A percentile compares a stretch with the other conserved stretches of the same genome.
Conservation (phyloP, 2,113 vertebrate genomes). For the Stictonetta naevosa region DNA sequence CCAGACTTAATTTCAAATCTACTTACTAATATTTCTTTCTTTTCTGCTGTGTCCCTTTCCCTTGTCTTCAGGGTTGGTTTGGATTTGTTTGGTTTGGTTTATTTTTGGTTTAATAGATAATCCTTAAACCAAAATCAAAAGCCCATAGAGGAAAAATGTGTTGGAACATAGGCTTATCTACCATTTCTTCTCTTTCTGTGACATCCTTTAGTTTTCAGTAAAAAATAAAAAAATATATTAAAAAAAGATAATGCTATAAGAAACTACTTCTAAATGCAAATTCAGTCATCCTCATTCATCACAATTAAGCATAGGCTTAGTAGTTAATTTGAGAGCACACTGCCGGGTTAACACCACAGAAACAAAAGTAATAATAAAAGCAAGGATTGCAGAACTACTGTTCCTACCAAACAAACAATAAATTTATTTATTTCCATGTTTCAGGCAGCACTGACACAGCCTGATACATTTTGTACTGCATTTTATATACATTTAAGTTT, state of each 20-base stretch:
- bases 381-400: not conserved
- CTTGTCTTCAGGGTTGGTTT: not conserved
- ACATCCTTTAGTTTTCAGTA: not conserved
- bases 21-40: not conserved
- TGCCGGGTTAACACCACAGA: not conserved
- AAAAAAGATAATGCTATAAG: not conserved
- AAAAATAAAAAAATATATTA: not conserved
- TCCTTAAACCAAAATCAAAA: not conserved
- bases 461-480: not conserved
- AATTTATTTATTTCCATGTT: not conserved
- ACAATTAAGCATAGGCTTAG: not conserved
- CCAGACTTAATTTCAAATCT: not conserved
- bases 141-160: not conserved
- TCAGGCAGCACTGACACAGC: not conserved
- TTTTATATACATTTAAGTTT: not conserved
- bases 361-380: not conserved
- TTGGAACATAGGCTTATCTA: not conserved
- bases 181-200: not conserved
- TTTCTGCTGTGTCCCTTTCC: not conserved
- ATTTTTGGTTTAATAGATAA: not conserved
- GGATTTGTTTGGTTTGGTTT: not conserved
- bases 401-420: not conserved
- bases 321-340: not conserved
- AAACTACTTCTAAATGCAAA: not conserved
- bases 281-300: not conserved